Conservation (phyloP, 2,888 invertebrate species). For the Ashinkailepas kermadecensis region DNA sequence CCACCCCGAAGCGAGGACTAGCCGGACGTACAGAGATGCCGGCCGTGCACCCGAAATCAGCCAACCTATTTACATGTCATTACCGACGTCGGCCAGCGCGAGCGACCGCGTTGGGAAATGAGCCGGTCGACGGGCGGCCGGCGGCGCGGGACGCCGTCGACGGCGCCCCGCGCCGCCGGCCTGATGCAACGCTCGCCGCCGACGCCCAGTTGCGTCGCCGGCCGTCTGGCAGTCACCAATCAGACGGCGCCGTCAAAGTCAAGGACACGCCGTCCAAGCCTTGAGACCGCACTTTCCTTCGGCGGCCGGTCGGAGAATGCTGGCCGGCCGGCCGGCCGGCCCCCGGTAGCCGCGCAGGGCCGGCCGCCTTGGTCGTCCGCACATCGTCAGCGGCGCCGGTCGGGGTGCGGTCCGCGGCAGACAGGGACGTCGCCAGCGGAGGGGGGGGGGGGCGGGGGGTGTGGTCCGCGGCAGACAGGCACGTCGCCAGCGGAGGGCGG, state of each 20-base stretch:
- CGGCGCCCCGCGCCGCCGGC: too few species aligned
- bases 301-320: not conserved
- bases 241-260: not conserved
- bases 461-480: too few species aligned
- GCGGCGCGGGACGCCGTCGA: not conserved
- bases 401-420: not conserved
- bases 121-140: not conserved
- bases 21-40: too few species aligned
- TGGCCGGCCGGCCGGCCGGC: not conserved
- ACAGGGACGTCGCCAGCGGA: too few species aligned
- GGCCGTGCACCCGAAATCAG: too few species aligned
- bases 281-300: slow-evolving; percentile 6
- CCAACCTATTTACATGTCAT: not conserved
- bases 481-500: too few species aligned
- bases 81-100: not conserved
- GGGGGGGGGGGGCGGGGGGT: too few species aligned
- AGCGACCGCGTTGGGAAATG: not conserved
- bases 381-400: not conserved
- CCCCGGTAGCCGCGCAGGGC: not conserved
- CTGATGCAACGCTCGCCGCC: not conserved
- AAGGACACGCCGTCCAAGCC: not conserved
- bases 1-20: too few species aligned
- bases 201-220: not conserved
- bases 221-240: not conserved
- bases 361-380: not conserved